Conservation (phyloP, 2,888 invertebrate species). For the Bembecia ichneumoniformis region DNA sequence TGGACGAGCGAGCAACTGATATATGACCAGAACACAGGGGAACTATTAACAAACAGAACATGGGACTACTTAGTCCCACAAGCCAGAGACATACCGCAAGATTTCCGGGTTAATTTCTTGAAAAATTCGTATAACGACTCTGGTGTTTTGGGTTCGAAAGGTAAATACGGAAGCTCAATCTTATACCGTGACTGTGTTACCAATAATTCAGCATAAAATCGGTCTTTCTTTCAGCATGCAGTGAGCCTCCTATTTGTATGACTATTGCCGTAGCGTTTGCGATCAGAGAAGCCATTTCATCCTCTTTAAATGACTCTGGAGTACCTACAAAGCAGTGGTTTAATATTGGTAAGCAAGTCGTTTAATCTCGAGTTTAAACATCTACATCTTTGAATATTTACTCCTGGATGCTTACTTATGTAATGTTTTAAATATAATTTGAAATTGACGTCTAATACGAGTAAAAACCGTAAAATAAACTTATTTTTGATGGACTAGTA, state of each 20-base stretch:
- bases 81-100: slow-evolving; percentile 81
- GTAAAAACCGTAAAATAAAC: too few species aligned
- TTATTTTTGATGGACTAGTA: too few species aligned
- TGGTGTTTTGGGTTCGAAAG: slow-evolving; percentile 78
- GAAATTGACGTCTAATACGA: too few species aligned
- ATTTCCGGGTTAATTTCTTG: slow-evolving; percentile 77
- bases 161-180: slow-evolving; percentile 28
- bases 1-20: slow-evolving; percentile 80
- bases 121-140: slow-evolving; percentile 74
- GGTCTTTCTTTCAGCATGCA: neutral
- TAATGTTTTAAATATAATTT: too few species aligned
- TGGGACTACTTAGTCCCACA: slow-evolving; percentile 85
- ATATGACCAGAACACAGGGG: slow-evolving; percentile 75
- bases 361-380: too few species aligned
- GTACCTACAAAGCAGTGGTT: slow-evolving; percentile 4
- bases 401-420: too few species aligned
- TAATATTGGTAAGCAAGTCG: slow-evolving; percentile 3
- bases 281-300: slow-evolving; percentile 5
- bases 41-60: slow-evolving; percentile 79
- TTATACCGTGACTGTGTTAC: neutral
- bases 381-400: too few species aligned
- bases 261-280: slow-evolving; percentile 14
- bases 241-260: slow-evolving; percentile 30
- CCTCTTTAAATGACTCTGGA: slow-evolving; percentile 3
- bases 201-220: neutral